Evolutionary conservation across 2,113 vertebrate species (phyloP).

Genomic region (Limnothrissa miodon): DNA sequence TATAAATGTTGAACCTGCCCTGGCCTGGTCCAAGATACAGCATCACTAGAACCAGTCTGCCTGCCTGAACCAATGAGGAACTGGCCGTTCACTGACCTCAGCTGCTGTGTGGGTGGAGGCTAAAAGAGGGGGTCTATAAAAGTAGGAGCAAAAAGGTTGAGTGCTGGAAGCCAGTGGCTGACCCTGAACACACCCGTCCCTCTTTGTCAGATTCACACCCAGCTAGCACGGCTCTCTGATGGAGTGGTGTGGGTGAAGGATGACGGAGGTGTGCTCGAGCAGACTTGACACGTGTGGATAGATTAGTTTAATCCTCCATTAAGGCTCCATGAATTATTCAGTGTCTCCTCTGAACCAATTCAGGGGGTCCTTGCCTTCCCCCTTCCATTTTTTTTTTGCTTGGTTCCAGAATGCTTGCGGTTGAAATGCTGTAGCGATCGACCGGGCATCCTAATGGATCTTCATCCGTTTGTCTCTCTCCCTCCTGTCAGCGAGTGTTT

Average conservation of each 20-base stretch:
- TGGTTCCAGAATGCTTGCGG: constrained; percentile 25
- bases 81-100: neutral
- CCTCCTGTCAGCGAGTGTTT: neutral
- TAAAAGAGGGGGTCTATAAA: neutral
- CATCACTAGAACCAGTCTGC: too few species aligned
- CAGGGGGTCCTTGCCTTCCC: constrained; percentile 10
- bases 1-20: too few species aligned
- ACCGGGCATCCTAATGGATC: constrained; percentile 31
- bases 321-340: constrained; percentile 45
- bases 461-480: neutral
- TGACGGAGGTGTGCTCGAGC: neutral
- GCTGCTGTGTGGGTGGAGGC: neutral
- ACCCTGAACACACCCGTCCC: too few species aligned
- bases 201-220: too few species aligned
- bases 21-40: too few species aligned
- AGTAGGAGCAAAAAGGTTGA: too few species aligned
- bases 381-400: constrained; percentile 2
- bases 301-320: constrained; percentile 39
- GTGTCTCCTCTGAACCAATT: constrained; percentile 12
- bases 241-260: neutral
- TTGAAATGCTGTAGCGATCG: constrained; percentile 13
- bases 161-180: too few species aligned
- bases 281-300: constrained; percentile 33
- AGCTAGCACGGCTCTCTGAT: too few species aligned
- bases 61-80: too few species aligned